These are phyloP conservation scores for Pyrocephalus nanus DNA, from an alignment of 2,797 vertebrate species.

Conservation along the genomic window DNA sequence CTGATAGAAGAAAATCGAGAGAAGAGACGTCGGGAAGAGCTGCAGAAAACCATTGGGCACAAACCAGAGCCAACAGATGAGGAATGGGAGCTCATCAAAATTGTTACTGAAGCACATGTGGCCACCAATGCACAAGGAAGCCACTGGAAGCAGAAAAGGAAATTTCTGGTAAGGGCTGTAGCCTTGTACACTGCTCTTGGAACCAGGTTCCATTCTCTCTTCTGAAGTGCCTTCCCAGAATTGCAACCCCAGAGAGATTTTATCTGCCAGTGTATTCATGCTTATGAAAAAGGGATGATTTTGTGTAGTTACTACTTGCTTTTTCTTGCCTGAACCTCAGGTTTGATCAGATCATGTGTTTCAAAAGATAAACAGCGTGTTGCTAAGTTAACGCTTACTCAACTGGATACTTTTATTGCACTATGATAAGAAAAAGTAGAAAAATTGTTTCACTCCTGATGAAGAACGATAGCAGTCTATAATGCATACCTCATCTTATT, in stretches of 20 bases:
- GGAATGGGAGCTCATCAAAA: slow-evolving; percentile 96
- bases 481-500: not conserved
- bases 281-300: not conserved
- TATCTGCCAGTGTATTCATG: not conserved
- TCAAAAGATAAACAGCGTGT: not conserved
- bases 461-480: not conserved
- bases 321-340: not conserved
- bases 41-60: slow-evolving; percentile 90
- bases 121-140: slow-evolving; percentile 97
- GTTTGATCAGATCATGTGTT: not conserved
- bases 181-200: not conserved
- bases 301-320: not conserved
- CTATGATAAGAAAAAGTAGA: not conserved
- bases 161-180: slow-evolving; percentile 90
- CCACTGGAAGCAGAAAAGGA: slow-evolving; percentile 98
- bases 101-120: slow-evolving; percentile 95
- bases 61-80: slow-evolving; percentile 91
- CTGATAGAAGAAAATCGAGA: slow-evolving; percentile 96
- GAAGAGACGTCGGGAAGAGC: slow-evolving; percentile 88
- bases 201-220: not conserved
- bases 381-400: not conserved
- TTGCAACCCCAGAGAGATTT: not conserved
- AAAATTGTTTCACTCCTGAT: not conserved
- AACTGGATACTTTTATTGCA: not conserved
- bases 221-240: not conserved